Conservation (phyloP, 2,797 vertebrate species). For the Dendrocincla fuliginosa region DNA sequence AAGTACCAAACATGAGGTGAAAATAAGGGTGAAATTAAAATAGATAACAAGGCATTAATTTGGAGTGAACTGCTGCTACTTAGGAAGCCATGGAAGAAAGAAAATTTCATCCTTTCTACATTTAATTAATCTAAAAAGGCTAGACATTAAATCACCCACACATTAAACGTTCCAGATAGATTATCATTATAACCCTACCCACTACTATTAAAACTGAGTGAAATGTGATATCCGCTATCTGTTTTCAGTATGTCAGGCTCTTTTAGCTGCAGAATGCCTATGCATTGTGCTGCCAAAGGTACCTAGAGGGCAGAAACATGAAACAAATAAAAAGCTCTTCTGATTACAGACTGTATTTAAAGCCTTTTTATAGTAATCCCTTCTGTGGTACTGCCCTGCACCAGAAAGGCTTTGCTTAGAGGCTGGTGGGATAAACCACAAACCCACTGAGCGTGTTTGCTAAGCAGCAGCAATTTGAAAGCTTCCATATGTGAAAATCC, state of each 20-base stretch:
- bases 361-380: slow-evolving; percentile 65
- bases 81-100: slow-evolving; percentile 1
- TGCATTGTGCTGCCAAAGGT: slow-evolving; percentile 24
- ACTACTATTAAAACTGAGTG: slow-evolving; percentile 32
- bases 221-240: slow-evolving; percentile 21
- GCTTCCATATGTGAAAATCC: slow-evolving; percentile 31
- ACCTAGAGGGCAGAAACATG: slow-evolving; percentile 66
- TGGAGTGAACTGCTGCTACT: neutral
- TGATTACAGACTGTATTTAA: slow-evolving; percentile 69
- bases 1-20: neutral
- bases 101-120: neutral
- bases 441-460: slow-evolving; percentile 23
- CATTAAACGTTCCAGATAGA: slow-evolving; percentile 25
- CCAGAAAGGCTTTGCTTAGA: slow-evolving; percentile 60
- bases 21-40: slow-evolving; percentile 47
- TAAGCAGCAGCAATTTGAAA: slow-evolving; percentile 59
- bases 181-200: slow-evolving; percentile 24
- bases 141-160: neutral
- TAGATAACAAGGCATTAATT: neutral
- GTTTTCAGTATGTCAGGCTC: slow-evolving; percentile 20
- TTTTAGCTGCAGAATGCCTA: slow-evolving; percentile 16
- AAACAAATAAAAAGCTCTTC: slow-evolving; percentile 71
- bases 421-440: slow-evolving; percentile 59
- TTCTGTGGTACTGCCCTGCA: slow-evolving; percentile 59
- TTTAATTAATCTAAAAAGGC: slow-evolving; percentile 15